Evolutionary conservation across 2,797 vertebrate species (phyloP), one percentile per base, ranked within the genome.

Genomic region (Pseudochromis fuscus): DNA sequence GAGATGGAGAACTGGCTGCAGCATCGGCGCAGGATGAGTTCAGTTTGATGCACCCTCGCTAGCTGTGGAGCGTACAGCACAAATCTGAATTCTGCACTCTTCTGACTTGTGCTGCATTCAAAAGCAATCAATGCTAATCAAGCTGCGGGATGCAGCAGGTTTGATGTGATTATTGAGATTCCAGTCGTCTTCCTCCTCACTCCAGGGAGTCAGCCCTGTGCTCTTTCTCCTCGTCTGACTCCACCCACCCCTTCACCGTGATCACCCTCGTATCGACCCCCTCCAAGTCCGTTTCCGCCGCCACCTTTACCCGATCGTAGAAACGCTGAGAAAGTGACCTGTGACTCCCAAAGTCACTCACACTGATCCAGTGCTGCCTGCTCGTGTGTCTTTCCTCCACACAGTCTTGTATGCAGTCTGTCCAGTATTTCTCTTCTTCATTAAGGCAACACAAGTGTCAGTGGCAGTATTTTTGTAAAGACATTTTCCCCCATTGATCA

Each of bases 101-200:
- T 82, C 67, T 60, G 66, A 71, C 55, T 69, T 51, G 11, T 70
- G 72, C 81, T 86, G 78, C 87, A 79, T 83, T 86, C 84, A 78
- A 77, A 85, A 80, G 64, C 69, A 90, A 90, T 93, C 87, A 77
- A 90, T 93, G 86, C 75, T 77, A 84, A 92, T 93, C 79, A 90
- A 88, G 77, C 67, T 70, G 78, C 63, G 67, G 83, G 82, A 87
- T 79, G 85, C 83, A 48, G 75, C 62, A 81, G 70, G 83, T 90
- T 85, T 93, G 85, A 93, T 91, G 85, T 81, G 84, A 92, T 91
- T 92, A 92, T 91, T 92, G 82, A 90, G 79, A 92, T 90, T 90
- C 86, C 53, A 80, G 73, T 79, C 78, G 25, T 86, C 72, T 72
- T 65, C 58, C 68, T 76, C 52, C 35, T 83, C 74, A 88, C 79